These are phyloP conservation scores for Hemicentrotus pulcherrimus DNA, from an alignment of 35 echinoderm and acorn worm genomes.

Conservation along the genomic window DNA sequence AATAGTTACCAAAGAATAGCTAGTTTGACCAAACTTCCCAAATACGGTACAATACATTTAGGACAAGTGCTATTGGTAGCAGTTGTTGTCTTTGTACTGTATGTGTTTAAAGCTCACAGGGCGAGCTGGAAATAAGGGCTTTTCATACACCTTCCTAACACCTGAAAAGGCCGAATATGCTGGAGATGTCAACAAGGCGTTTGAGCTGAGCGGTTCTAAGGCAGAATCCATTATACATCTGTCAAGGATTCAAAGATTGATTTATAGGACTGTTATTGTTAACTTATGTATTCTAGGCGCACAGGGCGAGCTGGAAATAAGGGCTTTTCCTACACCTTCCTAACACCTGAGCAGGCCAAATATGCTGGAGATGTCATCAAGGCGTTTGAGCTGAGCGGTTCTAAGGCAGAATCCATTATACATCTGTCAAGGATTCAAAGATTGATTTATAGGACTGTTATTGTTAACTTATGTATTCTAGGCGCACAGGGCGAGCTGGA, in stretches of 20 bases:
- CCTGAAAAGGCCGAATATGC: slow-evolving; percentile 81
- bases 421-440: too few relatives aligned
- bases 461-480: neutral
- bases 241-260: too few relatives aligned
- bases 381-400: slow-evolving; percentile 86
- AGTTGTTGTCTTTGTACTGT: too few relatives aligned
- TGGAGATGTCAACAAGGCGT: slow-evolving; percentile 93
- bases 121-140: slow-evolving; percentile 91
- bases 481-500: slow-evolving; percentile 89
- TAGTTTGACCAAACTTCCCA: too few relatives aligned
- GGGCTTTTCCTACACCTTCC: slow-evolving; percentile 88
- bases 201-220: slow-evolving; percentile 85
- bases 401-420: slow-evolving; percentile 6
- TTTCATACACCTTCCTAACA: slow-evolving; percentile 84
- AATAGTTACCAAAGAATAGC: too few relatives aligned
- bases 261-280: too few relatives aligned
- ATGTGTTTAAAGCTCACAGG: slow-evolving; percentile 70
- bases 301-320: slow-evolving; percentile 94
- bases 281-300: slow-evolving; percentile 45
- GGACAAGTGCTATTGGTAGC: too few relatives aligned
- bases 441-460: too few relatives aligned
- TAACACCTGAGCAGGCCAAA: slow-evolving; percentile 76
- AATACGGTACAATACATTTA: too few relatives aligned
- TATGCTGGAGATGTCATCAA: slow-evolving; percentile 96
- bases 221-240: neutral